phyloP scores from a whole-genome alignment of 1,140 invertebrate genomes.

The Caenorhabditis tropicalis region DNA sequence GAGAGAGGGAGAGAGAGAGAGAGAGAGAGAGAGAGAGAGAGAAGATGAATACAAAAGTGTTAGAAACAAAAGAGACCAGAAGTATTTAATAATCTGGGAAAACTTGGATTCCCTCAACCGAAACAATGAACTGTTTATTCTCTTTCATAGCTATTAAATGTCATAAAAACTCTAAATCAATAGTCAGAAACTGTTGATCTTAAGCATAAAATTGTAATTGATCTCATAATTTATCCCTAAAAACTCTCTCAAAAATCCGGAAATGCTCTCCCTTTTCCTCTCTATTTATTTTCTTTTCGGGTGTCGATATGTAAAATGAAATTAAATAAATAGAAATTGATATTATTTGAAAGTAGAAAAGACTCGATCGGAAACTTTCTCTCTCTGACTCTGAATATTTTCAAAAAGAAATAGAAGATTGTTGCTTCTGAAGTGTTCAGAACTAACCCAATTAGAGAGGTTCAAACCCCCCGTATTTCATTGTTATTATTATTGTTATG shows the following conservation, averaged over 20 bases:
- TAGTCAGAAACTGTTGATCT: no score
- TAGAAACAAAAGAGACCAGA: not conserved
- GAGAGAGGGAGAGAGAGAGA: not conserved
- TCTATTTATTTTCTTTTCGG: slow-evolving; percentile 6
- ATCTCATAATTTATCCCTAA: not conserved
- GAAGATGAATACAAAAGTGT: not conserved
- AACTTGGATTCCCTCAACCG: no score
- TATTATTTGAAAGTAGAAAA: not conserved
- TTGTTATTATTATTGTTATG: slow-evolving; percentile 20
- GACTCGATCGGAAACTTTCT: not conserved
- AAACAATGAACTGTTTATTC: no score
- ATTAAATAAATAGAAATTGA: not conserved
- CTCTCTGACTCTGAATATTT: not conserved
- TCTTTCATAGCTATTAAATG: no score
- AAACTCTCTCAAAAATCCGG: not conserved
- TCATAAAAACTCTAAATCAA: no score
- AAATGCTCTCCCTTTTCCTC: not conserved
- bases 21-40: not conserved
- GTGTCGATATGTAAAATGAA: slow-evolving; percentile 13
- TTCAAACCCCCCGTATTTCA: slow-evolving; percentile 19
- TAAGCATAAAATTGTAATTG: no score
- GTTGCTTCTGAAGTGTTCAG: not conserved
- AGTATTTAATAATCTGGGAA: not conserved
- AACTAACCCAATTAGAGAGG: slow-evolving; percentile 34
- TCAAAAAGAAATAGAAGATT: no score